Evolutionary conservation across 2,113 vertebrate species (phyloP).

Genomic region (Oncorhynchus gorbuscha): DNA sequence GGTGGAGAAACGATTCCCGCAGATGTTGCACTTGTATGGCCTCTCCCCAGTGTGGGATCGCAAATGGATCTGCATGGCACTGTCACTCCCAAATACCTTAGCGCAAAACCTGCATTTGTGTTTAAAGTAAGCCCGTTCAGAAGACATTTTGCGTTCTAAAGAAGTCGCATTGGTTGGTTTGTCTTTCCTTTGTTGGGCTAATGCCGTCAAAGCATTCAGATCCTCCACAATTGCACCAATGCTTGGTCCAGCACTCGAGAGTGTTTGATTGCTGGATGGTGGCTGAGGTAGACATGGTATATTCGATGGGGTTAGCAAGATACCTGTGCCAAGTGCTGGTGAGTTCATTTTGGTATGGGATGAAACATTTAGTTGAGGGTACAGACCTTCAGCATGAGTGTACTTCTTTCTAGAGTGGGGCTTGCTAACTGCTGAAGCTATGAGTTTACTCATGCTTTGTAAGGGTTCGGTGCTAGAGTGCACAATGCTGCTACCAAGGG

Average conservation of each 20-base stretch:
- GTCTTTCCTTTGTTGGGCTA: constrained; percentile 82
- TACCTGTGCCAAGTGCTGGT: constrained; percentile 84
- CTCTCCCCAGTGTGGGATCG: constrained; percentile 85
- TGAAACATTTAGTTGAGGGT: constrained; percentile 66
- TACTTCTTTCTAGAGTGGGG: constrained; percentile 77
- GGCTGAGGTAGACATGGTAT: constrained; percentile 84
- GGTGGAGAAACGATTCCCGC: constrained; percentile 86
- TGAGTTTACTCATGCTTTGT: constrained; percentile 69
- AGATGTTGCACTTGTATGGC: constrained; percentile 88
- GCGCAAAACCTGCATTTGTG: constrained; percentile 88
- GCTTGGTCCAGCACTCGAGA: constrained; percentile 76
- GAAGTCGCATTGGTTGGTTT: constrained; percentile 77
- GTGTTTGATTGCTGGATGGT: constrained; percentile 73
- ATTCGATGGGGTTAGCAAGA: constrained; percentile 79
- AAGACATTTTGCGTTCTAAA: constrained; percentile 77
- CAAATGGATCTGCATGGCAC: constrained; percentile 88
- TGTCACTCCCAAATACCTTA: constrained; percentile 87
- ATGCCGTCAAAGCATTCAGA: constrained; percentile 76
- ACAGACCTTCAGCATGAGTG: constrained; percentile 61
- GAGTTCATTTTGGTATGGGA: constrained; percentile 72
- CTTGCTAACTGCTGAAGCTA: constrained; percentile 64
- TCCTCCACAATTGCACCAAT: constrained; percentile 80
- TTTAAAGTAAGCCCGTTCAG: constrained; percentile 83
- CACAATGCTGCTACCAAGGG: constrained; percentile 66
- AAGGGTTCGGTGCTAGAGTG: constrained; percentile 74